Evolutionary conservation across 2,888 invertebrate species (phyloP).

Genomic region (Corythucha ciliata): DNA sequence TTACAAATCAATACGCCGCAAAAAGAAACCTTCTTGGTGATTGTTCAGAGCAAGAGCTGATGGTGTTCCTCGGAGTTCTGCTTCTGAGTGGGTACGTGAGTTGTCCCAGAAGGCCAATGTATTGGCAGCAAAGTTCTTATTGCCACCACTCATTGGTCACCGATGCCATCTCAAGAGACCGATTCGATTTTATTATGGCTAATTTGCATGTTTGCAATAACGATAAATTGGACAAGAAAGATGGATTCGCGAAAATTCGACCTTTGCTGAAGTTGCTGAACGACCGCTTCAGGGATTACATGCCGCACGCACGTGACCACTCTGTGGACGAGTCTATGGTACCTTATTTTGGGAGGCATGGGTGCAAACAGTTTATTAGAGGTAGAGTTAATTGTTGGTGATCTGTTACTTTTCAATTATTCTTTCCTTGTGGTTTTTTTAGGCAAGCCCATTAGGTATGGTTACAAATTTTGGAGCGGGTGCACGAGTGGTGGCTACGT

Average conservation of each 20-base stretch:
- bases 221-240: not conserved
- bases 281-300: not conserved
- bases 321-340: conserved; percentile 15
- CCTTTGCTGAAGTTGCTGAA: conserved; percentile 7
- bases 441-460: conserved; percentile 8
- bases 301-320: conserved; percentile 2
- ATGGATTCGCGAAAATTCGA: conserved; percentile 13
- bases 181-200: conserved; percentile 12
- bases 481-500: conserved; percentile 4
- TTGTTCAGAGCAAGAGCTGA: too few relatives aligned
- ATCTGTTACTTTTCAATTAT: too few relatives aligned
- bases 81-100: conserved; percentile 18
- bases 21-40: too few relatives aligned
- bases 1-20: too few relatives aligned
- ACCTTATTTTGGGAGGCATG: conserved; percentile 4
- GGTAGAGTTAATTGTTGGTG: too few relatives aligned
- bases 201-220: conserved; percentile 13
- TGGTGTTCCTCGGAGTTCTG: too few relatives aligned
- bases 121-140: conserved; percentile 12
- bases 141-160: conserved; percentile 13
- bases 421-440: too few relatives aligned
- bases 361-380: conserved; percentile 11
- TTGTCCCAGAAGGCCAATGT: conserved; percentile 2
- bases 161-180: conserved; percentile 8
- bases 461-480: conserved; percentile 17